Percentiles rank a stretch among this genome's conserved stretches.
Conservation (phyloP, 1,140 invertebrate species). For the Drosophila ambigua region DNA sequence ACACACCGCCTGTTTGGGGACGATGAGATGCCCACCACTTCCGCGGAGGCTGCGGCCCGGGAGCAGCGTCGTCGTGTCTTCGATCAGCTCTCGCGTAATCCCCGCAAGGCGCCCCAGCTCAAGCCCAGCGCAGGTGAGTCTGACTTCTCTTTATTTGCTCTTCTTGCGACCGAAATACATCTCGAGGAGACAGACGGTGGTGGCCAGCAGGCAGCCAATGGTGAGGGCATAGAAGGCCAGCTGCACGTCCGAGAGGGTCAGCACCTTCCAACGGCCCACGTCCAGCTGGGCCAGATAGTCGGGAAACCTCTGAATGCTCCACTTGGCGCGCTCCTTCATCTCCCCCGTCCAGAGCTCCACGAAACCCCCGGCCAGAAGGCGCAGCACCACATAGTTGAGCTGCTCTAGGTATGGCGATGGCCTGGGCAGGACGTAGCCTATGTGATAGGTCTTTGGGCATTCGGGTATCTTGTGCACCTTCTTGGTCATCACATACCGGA, state of each 20-base stretch:
- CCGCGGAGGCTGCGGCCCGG: slow-evolving; percentile 63
- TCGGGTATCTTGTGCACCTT: slow-evolving; percentile 78
- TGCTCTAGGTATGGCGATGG: slow-evolving; percentile 62
- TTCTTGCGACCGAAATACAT: slow-evolving; percentile 4
- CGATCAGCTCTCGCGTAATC: slow-evolving; percentile 7
- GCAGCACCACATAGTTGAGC: slow-evolving; percentile 60
- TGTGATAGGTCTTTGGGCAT: slow-evolving; percentile 79
- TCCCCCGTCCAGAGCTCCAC: slow-evolving; percentile 69
- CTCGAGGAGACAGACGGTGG: slow-evolving; percentile 38
- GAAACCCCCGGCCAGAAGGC: slow-evolving; percentile 58
- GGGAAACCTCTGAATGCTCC: slow-evolving; percentile 60
- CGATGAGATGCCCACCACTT: slow-evolving; percentile 68
- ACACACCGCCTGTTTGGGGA: slow-evolving; percentile 62
- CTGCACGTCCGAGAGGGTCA: slow-evolving; percentile 72
- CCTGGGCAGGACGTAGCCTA: slow-evolving; percentile 69
- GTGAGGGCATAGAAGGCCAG: slow-evolving; percentile 69
- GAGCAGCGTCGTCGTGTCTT: slow-evolving; percentile 27
- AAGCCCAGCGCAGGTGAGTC: slow-evolving; percentile 35
- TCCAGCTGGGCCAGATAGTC: slow-evolving; percentile 55
- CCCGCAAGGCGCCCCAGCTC: slow-evolving; percentile 33
- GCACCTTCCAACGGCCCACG: slow-evolving; percentile 62
- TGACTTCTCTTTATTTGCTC: neutral
- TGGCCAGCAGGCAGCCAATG: slow-evolving; percentile 53
- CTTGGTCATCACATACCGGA: slow-evolving; percentile 70
- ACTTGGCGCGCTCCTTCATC: slow-evolving; percentile 64